Evolutionary conservation across 2,113 vertebrate species (phyloP).

Genomic region (Pao palembangensis): DNA sequence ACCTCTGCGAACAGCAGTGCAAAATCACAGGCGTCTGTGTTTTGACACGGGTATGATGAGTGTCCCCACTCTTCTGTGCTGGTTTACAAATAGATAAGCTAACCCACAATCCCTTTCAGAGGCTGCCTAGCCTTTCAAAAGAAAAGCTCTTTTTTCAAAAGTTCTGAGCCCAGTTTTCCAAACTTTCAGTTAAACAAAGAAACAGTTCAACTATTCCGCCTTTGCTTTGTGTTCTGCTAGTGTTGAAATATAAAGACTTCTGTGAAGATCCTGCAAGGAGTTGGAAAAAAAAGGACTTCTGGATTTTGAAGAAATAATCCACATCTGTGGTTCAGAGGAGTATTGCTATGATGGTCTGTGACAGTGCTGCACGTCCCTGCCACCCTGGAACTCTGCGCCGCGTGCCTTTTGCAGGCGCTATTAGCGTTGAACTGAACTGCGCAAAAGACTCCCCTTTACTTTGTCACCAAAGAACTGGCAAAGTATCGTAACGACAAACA

Average conservation of each 20-base stretch:
- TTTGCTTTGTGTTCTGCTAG: constrained; percentile 62
- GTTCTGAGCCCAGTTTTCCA: constrained; percentile 60
- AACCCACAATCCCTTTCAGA: constrained; percentile 47
- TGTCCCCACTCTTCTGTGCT: constrained; percentile 50
- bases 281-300: constrained; percentile 38
- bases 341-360: constrained; percentile 62
- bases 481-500: constrained; percentile 27
- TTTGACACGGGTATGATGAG: constrained; percentile 67
- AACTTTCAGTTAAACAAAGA: constrained; percentile 72
- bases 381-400: constrained; percentile 47
- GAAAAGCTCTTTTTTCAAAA: constrained; percentile 54
- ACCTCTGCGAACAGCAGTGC: constrained; percentile 36
- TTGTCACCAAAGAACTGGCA: constrained; percentile 45
- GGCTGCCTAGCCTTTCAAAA: constrained; percentile 18
- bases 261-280: constrained; percentile 44
- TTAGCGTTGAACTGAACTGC: constrained; percentile 62
- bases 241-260: constrained; percentile 69
- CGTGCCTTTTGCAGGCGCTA: constrained; percentile 60
- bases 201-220: constrained; percentile 47
- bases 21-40: constrained; percentile 55
- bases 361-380: constrained; percentile 60
- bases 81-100: constrained; percentile 59
- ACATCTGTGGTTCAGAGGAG: constrained; percentile 68
- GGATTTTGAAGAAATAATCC: constrained; percentile 70
- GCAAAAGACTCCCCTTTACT: constrained; percentile 46